These are phyloP conservation scores for Galaxias olidus DNA, from an alignment of 2,797 vertebrate genomes.

Conservation along the genomic window DNA sequence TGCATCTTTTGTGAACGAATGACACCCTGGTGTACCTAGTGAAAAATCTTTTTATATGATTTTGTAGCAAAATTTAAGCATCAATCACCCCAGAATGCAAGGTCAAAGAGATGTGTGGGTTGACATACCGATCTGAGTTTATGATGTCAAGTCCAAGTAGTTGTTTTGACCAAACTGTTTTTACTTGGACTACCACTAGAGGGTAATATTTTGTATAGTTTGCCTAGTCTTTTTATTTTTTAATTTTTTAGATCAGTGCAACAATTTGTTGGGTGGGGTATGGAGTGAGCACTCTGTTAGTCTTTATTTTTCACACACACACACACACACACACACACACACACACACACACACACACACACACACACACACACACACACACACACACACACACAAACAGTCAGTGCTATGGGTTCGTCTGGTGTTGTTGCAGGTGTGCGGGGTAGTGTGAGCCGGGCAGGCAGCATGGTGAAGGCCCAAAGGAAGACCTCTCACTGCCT, in stretches of 20 bases:
- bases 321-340: too few relatives aligned
- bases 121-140: background rate
- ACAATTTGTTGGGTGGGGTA: too few relatives aligned
- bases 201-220: slow-evolving; percentile 34
- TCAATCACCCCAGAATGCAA: too few relatives aligned
- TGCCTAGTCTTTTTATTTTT: too few relatives aligned
- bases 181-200: slow-evolving; percentile 41
- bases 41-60: too few relatives aligned
- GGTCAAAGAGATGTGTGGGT: too few relatives aligned
- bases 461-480: slow-evolving; percentile 76
- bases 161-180: slow-evolving; percentile 4
- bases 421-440: slow-evolving; percentile 58
- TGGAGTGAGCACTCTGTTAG: background rate
- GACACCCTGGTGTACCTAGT: too few relatives aligned
- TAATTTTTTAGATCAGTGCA: too few relatives aligned
- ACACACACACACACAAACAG: slow-evolving; percentile 9
- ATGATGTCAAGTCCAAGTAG: background rate
- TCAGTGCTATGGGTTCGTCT: too few relatives aligned
- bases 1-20: too few relatives aligned
- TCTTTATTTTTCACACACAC: background rate
- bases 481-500: slow-evolving; percentile 72
- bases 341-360: slow-evolving; percentile 1
- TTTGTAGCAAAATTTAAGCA: too few relatives aligned
- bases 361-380: background rate
- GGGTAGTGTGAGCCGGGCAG: slow-evolving; percentile 48